Percentiles rank a stretch among this genome's conserved stretches.
Evolutionary conservation across 2,113 vertebrate genomes (phyloP).

Genomic region (Boleophthalmus pectinirostris): DNA sequence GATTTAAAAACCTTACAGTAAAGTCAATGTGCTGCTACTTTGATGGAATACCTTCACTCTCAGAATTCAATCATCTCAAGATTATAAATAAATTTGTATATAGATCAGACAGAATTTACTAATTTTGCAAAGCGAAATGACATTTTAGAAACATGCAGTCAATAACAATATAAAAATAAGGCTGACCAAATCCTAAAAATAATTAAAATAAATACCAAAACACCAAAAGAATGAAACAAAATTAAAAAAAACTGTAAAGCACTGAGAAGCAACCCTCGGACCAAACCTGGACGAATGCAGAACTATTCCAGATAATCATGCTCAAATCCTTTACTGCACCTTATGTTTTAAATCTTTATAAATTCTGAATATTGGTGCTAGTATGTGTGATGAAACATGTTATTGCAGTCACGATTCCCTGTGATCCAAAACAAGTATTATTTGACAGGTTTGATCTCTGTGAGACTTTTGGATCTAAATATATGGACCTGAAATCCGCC

Average conservation of each 20-base stretch:
- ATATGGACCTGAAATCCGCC: background rate
- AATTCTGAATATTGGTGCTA: too few species aligned
- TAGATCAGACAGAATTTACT: background rate
- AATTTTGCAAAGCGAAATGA: background rate
- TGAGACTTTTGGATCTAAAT: background rate
- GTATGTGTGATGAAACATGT: too few species aligned
- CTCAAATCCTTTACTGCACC: too few species aligned
- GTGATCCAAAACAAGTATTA: too few species aligned
- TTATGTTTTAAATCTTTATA: too few species aligned
- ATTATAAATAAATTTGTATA: background rate
- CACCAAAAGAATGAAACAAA: background rate
- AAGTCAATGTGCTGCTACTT: background rate
- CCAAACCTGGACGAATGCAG: too few species aligned
- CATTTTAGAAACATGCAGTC: conserved; percentile 1
- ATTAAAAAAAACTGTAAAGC: background rate
- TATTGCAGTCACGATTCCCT: too few species aligned
- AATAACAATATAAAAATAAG: background rate
- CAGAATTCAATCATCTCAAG: background rate
- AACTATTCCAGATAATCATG: too few species aligned
- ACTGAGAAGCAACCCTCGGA: too few species aligned
- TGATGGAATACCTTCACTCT: conserved; percentile 2
- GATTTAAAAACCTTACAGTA: background rate
- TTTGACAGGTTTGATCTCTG: background rate
- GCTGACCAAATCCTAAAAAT: background rate
- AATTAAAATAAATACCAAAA: background rate